Conservation (phyloP, 2,888 invertebrate species). For the Mesoligia furuncula region DNA sequence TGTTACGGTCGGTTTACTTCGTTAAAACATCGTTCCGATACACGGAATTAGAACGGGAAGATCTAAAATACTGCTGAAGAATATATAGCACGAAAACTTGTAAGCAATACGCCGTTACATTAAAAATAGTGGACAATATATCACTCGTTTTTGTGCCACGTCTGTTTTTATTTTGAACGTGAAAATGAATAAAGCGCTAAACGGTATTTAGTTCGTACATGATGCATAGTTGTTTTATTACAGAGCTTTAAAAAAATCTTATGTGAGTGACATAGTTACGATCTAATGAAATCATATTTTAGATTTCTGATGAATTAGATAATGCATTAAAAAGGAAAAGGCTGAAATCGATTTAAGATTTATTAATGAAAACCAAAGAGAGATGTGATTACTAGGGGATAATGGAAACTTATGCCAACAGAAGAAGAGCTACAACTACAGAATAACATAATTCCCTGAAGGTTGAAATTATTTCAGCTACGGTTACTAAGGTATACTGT, state of each 20-base stretch:
- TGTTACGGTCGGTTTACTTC: slow-evolving; percentile 52
- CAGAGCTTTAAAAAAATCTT: neutral
- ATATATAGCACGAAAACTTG: slow-evolving; percentile 36
- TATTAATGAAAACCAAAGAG: neutral
- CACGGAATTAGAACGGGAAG: slow-evolving; percentile 47
- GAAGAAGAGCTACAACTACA: neutral
- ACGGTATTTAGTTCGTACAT: slow-evolving; percentile 28
- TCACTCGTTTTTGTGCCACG: slow-evolving; percentile 48
- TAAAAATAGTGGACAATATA: slow-evolving; percentile 47
- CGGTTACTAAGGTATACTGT: neutral
- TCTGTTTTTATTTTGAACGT: slow-evolving; percentile 31
- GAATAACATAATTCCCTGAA: neutral
- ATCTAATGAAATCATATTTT: neutral
- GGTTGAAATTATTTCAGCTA: neutral
- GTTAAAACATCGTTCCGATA: slow-evolving; percentile 50
- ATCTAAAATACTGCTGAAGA: slow-evolving; percentile 40
- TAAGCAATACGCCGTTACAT: slow-evolving; percentile 46
- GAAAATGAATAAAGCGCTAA: slow-evolving; percentile 45
- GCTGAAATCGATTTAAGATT: neutral
- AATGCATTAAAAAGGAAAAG: neutral
- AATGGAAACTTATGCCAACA: neutral
- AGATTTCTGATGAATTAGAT: slow-evolving; percentile 2
- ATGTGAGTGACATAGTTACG: slow-evolving; percentile 22
- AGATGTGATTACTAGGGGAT: neutral
- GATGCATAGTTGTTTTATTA: slow-evolving; percentile 31